A percentile compares a stretch with the other conserved stretches of the same genome.
These are phyloP conservation scores for Chlamydotis undulata DNA, from an alignment of 2,113 vertebrate genomes.

Conservation along the genomic window DNA sequence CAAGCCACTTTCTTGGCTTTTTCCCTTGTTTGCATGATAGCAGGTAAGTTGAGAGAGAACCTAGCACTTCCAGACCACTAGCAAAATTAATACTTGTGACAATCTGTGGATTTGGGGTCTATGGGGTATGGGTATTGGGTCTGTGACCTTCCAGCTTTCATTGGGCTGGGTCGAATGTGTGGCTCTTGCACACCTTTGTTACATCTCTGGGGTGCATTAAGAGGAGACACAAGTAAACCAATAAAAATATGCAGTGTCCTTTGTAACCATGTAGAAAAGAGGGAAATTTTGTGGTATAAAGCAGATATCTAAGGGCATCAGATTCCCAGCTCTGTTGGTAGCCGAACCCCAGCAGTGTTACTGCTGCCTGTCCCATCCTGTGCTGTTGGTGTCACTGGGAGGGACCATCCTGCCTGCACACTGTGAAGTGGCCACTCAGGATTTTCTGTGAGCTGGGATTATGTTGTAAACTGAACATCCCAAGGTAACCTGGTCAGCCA, in stretches of 20 bases:
- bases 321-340: neutral
- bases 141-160: neutral
- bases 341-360: fast-evolving
- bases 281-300: neutral
- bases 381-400: neutral
- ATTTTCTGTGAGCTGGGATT: neutral
- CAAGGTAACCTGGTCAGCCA: neutral
- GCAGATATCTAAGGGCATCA: neutral
- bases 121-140: neutral
- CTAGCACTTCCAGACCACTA: neutral
- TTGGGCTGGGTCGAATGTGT: neutral
- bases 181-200: neutral
- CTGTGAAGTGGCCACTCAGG: neutral
- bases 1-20: neutral
- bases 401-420: neutral
- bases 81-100: neutral
- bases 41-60: neutral
- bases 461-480: neutral
- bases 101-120: neutral
- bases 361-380: neutral
- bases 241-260: neutral
- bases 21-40: neutral
- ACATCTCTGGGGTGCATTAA: neutral
- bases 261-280: neutral
- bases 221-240: neutral